Evolutionary conservation across 2,113 vertebrate species (phyloP).

Genomic region (Lamprotornis superbus): DNA sequence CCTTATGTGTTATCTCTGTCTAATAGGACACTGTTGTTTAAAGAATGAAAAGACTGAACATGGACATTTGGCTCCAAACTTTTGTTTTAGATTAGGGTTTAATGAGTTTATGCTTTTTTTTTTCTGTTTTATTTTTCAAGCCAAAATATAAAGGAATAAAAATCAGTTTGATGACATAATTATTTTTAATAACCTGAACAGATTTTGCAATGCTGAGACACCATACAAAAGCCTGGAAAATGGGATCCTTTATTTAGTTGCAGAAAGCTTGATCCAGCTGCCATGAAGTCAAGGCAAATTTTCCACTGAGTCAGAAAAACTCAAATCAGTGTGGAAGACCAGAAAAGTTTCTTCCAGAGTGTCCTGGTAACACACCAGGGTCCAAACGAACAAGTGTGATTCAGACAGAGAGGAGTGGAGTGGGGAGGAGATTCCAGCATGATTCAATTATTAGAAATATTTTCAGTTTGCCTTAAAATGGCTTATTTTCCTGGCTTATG

Average conservation of each 20-base stretch:
- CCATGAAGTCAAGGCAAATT: slow-evolving; percentile 5
- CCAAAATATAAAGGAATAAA: slow-evolving; percentile 3
- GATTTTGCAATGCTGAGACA: background rate
- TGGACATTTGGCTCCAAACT: background rate
- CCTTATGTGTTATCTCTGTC: slow-evolving; percentile 6
- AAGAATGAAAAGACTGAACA: slow-evolving; percentile 4
- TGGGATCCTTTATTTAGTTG: background rate
- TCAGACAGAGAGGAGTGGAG: background rate
- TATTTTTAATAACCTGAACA: slow-evolving; percentile 15
- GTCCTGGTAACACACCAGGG: background rate
- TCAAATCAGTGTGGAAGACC: background rate
- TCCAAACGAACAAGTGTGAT: background rate
- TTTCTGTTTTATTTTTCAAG: slow-evolving; percentile 7
- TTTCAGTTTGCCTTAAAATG: background rate
- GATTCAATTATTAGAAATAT: background rate
- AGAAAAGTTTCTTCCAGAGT: background rate
- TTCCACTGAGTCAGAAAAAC: background rate
- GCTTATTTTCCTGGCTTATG: background rate
- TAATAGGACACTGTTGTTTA: slow-evolving; percentile 2
- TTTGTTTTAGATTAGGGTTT: slow-evolving; percentile 37
- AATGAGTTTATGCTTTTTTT: slow-evolving; percentile 19
- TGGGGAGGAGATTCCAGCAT: background rate
- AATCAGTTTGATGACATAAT: slow-evolving; percentile 14
- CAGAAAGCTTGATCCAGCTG: background rate
- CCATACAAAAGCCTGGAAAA: background rate